These are phyloP conservation scores for Ectemnius continuus DNA, from an alignment of 2,888 invertebrate species.

Conservation along the genomic window DNA sequence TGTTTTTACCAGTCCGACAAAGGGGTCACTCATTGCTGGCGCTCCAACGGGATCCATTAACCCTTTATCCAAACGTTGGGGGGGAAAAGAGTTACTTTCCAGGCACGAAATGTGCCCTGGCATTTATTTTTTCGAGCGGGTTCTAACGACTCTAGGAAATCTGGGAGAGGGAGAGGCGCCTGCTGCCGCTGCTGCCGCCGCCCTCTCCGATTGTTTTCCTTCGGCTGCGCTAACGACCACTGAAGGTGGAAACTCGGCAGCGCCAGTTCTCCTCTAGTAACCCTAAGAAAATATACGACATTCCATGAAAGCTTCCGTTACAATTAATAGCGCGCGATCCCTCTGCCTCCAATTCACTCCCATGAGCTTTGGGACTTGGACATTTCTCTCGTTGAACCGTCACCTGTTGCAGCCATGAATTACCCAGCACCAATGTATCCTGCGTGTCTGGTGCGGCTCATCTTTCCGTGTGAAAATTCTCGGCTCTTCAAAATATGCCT, in stretches of 20 bases:
- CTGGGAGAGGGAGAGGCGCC: not conserved
- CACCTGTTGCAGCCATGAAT: not conserved
- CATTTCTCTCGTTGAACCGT: too few relatives aligned
- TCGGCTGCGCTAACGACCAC: not conserved
- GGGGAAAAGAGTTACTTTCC: constrained; percentile 1
- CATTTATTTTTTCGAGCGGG: not conserved
- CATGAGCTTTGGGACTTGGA: too few relatives aligned
- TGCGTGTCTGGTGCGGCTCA: not conserved
- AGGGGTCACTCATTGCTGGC: too few relatives aligned
- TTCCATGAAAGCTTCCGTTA: not conserved
- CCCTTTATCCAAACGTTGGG: too few relatives aligned
- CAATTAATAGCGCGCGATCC: too few relatives aligned
- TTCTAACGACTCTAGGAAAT: not conserved
- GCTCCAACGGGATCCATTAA: too few relatives aligned
- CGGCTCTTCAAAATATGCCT: not conserved
- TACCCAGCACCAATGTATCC: not conserved
- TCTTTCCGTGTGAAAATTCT: not conserved
- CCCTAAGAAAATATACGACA: not conserved
- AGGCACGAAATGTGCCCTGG: not conserved
- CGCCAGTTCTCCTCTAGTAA: not conserved
- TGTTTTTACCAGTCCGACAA: too few relatives aligned
- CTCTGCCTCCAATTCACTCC: too few relatives aligned
- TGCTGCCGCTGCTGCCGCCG: not conserved
- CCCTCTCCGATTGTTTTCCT: not conserved
- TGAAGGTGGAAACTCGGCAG: not conserved